Conservation (phyloP, 92 coral and sea anemone species). For the Isaurus tuberculatus region DNA sequence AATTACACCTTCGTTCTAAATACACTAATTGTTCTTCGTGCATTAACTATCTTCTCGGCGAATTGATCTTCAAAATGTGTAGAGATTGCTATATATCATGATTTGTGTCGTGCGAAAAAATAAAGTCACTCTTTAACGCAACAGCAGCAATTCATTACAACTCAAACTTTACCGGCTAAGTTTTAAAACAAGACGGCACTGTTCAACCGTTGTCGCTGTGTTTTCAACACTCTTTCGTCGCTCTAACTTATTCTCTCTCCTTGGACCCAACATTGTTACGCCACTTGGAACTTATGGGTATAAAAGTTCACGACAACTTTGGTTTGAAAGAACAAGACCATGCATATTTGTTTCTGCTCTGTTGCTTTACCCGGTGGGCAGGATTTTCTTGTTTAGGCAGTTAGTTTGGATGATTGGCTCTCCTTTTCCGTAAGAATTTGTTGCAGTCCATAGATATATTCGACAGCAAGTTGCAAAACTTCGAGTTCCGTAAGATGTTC, state of each 20-base stretch:
- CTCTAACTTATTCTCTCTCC: background rate
- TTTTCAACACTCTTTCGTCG: background rate
- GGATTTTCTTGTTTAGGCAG: background rate
- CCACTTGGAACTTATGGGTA: background rate
- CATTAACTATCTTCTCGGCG: constrained; percentile 19
- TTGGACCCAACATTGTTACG: background rate
- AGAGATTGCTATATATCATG: background rate
- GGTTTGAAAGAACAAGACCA: background rate
- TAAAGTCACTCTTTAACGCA: background rate
- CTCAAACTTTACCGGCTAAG: background rate
- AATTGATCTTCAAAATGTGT: background rate
- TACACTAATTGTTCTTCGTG: background rate
- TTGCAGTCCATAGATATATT: constrained; percentile 63
- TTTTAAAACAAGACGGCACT: background rate
- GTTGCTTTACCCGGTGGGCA: constrained; percentile 9
- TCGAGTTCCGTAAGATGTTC: constrained; percentile 68
- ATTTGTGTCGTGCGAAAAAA: background rate
- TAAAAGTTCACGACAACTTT: background rate
- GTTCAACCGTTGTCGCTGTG: background rate
- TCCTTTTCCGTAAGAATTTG: constrained; percentile 53
- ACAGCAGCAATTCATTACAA: background rate
- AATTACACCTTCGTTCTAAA: constrained; percentile 21
- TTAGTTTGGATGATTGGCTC: constrained; percentile 23
- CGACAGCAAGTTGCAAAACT: constrained; percentile 62
- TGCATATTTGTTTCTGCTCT: constrained; percentile 11